Evolutionary conservation across 2,113 vertebrate genomes (phyloP), one percentile per base, ranked within the genome.

Genomic region (Acanthisitta chloris): DNA sequence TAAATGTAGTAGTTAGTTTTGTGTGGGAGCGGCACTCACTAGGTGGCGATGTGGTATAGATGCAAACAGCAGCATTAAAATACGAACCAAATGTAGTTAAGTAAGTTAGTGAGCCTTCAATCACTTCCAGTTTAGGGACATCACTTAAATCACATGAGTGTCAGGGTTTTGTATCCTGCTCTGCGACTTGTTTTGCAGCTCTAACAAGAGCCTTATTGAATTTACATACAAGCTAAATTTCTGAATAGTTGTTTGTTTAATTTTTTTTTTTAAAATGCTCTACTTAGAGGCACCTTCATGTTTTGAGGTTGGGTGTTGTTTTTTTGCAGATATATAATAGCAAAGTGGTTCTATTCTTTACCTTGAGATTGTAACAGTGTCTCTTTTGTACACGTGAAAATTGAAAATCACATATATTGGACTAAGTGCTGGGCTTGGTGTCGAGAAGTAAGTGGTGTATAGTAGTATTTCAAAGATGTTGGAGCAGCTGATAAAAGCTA

Each of bases 41-140:
- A 97, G 97, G 57, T 97, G 97, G 97, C 96, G 83, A 46, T 95
- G 38, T 55, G 86, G 82, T 18, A 80, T n/a, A 62, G 45, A 21
- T 9, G 18, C 40, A 65, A 86, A 69, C 33, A 26, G 18, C 25
- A 2, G 61, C 72, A 48, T 59, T 85, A 45, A 58, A 85, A 42
- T 33, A 28, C 55, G 40, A 48, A 45, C 33, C 40, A 48, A 10
- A 38, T 45, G 48, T 51, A 3, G 8, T 38, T 76, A 48, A 92
- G 78, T 40, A 51, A 5, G 3, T 66, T 77, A 36, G 28, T 55
- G 64, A 16, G 80, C 36, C 69, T 59, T 62, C 42, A 26, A 51
- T 88, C 31, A 5, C 72, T 81, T 86, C 57, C n/a, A 66, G 36
- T 73, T 58, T 58, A 36, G 42, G 43, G 17, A 51, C 33, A 71